Conservation (phyloP, 2,113 vertebrate genomes). For the Hirundichthys speculiger region DNA sequence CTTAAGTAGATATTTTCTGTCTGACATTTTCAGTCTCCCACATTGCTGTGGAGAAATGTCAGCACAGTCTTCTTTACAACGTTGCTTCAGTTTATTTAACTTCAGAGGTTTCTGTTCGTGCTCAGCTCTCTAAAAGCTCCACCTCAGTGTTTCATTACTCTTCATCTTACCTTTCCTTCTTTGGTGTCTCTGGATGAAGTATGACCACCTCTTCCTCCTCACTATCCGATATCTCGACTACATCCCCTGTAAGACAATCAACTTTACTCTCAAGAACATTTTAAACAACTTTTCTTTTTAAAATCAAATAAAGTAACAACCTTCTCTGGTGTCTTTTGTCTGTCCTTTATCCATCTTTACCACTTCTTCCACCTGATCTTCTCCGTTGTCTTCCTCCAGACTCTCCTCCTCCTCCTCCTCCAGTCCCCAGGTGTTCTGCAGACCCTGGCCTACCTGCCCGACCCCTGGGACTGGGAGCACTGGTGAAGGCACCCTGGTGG, state of each 20-base stretch:
- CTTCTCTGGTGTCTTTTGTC: constrained; percentile 29
- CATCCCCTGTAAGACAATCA: constrained; percentile 74
- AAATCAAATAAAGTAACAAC: background rate
- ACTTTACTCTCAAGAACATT: background rate
- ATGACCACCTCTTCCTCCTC: constrained; percentile 96
- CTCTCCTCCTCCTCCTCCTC: constrained; percentile 75
- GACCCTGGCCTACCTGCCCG: constrained; percentile 90
- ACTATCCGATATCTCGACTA: constrained; percentile 90
- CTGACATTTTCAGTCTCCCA: no score
- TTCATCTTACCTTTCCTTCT: constrained; percentile 78
- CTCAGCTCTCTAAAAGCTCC: no score
- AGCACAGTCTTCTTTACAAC: no score
- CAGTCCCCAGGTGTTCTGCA: constrained; percentile 88
- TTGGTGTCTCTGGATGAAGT: constrained; percentile 80
- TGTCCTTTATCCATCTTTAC: constrained; percentile 29
- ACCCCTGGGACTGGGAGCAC: constrained; percentile 86
- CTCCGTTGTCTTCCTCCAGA: constrained; percentile 64
- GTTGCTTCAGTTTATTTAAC: no score
- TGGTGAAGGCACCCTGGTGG: constrained; percentile 80
- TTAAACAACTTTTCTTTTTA: background rate
- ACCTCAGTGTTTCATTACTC: no score
- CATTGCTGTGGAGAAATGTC: no score
- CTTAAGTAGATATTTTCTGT: no score
- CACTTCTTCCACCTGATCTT: constrained; percentile 57
- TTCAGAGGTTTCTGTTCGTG: no score